Evolutionary conservation across 1,140 invertebrate species (phyloP).

Genomic region (Linepithema humile): DNA sequence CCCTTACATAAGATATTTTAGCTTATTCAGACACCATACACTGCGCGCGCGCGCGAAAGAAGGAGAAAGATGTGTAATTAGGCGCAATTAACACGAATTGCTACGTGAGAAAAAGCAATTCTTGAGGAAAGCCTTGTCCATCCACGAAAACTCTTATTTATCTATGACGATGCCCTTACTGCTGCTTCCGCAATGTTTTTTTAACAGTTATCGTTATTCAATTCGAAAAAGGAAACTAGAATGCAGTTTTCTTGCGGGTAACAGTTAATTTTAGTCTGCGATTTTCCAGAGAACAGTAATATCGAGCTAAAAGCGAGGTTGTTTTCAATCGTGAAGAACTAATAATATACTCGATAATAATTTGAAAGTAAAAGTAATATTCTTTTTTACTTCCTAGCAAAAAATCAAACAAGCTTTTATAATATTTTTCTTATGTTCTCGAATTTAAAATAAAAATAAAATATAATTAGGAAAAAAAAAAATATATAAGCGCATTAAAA

Average conservation of each 20-base stretch:
- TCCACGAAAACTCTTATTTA: not conserved
- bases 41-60: slow-evolving; percentile 7
- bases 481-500: not conserved
- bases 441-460: slow-evolving; percentile 9
- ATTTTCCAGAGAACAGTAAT: slow-evolving; percentile 33
- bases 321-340: slow-evolving; percentile 23
- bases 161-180: too few species aligned
- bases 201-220: not conserved
- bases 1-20: slow-evolving; percentile 82
- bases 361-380: not conserved
- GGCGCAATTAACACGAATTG: slow-evolving; percentile 32
- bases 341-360: too few species aligned
- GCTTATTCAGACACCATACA: slow-evolving; percentile 78
- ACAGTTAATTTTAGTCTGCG: slow-evolving; percentile 18
- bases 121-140: not conserved
- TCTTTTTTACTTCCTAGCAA: not conserved
- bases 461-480: too few species aligned
- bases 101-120: not conserved
- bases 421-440: not conserved
- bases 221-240: slow-evolving; percentile 6
- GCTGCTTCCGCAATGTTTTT: too few species aligned
- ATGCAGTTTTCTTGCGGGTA: slow-evolving; percentile 7
- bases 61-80: slow-evolving; percentile 58
- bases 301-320: slow-evolving; percentile 19
- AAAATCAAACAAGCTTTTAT: not conserved